Percentiles rank a stretch among this genome's conserved stretches.
Conservation (phyloP, 1,140 invertebrate genomes). For the Pseudobourletiella spinata region DNA sequence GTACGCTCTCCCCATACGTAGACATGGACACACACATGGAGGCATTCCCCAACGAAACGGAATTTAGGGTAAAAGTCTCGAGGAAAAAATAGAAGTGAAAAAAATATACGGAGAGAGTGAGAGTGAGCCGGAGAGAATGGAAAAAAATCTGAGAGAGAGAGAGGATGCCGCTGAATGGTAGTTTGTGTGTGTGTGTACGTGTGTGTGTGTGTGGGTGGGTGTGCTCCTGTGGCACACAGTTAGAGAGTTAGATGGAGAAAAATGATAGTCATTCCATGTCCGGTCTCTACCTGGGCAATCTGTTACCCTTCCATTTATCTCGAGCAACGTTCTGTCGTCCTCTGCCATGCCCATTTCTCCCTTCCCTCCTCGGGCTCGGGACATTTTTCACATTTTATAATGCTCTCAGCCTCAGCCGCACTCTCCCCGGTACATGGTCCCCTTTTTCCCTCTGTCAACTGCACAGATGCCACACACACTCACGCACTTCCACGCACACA, state of each 20-base stretch:
- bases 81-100: slow-evolving; percentile 2
- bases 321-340: slow-evolving; percentile 39
- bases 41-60: too few species aligned
- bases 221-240: neutral
- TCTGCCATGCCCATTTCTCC: slow-evolving; percentile 17
- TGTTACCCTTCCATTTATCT: slow-evolving; percentile 37
- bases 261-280: slow-evolving; percentile 37
- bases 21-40: too few species aligned
- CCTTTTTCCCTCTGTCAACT: slow-evolving; percentile 4
- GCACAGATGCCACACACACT: too few species aligned
- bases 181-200: too few species aligned
- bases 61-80: too few species aligned
- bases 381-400: slow-evolving; percentile 34
- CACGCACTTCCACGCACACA: too few species aligned
- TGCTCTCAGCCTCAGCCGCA: slow-evolving; percentile 5
- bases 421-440: neutral
- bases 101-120: slow-evolving; percentile 6
- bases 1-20: neutral
- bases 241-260: slow-evolving; percentile 35
- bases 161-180: too few species aligned
- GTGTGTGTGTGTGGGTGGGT: too few species aligned
- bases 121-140: neutral
- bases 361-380: slow-evolving; percentile 3
- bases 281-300: slow-evolving; percentile 30
- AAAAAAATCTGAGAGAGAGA: neutral